A percentile compares a stretch with the other conserved stretches of the same genome.
Evolutionary conservation across 2,797 vertebrate species (phyloP).

Genomic region (Eospalax fontanierii): DNA sequence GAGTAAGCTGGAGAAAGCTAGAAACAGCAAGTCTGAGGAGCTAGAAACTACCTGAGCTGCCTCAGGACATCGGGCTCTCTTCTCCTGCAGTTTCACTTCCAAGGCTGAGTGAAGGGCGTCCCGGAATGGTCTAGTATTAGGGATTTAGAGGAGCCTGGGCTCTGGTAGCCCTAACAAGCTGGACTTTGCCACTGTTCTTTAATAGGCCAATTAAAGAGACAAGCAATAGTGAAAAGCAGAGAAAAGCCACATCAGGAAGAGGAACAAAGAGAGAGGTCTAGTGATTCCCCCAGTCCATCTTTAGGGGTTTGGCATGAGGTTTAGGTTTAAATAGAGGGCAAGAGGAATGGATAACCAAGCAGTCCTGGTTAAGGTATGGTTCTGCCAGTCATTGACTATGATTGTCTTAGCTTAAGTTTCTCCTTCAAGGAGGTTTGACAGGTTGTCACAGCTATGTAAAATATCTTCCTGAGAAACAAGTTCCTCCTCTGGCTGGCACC

Average conservation of each 20-base stretch:
- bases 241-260: neutral
- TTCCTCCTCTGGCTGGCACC: neutral
- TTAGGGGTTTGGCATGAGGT: neutral
- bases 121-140: neutral
- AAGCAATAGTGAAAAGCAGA: neutral
- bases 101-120: neutral
- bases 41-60: neutral
- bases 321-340: neutral
- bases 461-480: neutral
- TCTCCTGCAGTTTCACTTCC: neutral
- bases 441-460: neutral
- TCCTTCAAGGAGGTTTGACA: neutral
- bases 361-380: neutral
- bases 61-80: neutral
- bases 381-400: neutral
- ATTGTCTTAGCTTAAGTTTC: neutral
- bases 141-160: neutral
- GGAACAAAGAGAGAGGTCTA: neutral
- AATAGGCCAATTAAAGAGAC: neutral
- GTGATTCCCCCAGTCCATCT: neutral
- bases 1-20: neutral
- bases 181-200: neutral
- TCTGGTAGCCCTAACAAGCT: neutral
- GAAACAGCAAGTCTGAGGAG: neutral
- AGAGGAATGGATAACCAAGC: neutral